These are phyloP conservation scores for Pseudopodoces humilis DNA, from an alignment of 2,113 vertebrate species.

Conservation along the genomic window DNA sequence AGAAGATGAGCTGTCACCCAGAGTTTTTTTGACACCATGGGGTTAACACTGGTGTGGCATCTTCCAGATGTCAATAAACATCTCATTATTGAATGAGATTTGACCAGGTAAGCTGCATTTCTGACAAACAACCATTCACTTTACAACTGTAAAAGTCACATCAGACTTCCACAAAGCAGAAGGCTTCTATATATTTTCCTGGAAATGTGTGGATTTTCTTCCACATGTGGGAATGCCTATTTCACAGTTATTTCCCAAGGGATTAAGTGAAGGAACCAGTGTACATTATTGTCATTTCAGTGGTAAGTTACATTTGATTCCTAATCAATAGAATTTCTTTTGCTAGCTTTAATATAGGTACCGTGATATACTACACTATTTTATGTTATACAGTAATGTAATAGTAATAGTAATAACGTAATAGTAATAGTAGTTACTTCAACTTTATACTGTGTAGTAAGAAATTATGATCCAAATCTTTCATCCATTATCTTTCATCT, in stretches of 20 bases:
- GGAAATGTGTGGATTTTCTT: background rate
- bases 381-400: background rate
- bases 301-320: background rate
- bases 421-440: too few species aligned
- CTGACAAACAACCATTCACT: background rate
- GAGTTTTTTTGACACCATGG: background rate
- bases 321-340: background rate
- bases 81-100: background rate
- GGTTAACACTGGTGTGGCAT: background rate
- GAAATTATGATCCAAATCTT: background rate
- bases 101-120: background rate
- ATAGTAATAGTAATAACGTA: too few species aligned
- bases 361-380: background rate
- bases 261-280: background rate
- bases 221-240: background rate
- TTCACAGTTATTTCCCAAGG: background rate
- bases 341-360: background rate
- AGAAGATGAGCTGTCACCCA: background rate
- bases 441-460: background rate
- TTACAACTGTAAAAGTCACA: background rate
- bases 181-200: background rate
- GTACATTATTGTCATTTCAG: background rate
- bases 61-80: background rate
- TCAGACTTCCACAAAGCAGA: background rate
- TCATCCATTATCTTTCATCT: background rate